Evolutionary conservation across 2,113 vertebrate species (phyloP).

Genomic region (Butastur rufipennis): DNA sequence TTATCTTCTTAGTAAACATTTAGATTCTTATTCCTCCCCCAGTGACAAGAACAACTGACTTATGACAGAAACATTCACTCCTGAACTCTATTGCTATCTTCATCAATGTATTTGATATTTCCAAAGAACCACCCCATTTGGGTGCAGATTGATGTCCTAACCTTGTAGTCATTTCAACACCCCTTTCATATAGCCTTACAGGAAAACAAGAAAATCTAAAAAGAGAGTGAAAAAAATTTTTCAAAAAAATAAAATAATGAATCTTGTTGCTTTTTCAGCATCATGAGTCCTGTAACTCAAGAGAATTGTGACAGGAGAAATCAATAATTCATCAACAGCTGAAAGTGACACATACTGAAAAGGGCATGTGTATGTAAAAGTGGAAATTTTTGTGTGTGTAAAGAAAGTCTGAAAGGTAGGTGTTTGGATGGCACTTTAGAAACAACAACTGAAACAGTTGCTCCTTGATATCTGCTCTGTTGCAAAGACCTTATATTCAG

Average conservation of each 20-base stretch:
- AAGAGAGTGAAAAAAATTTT: neutral
- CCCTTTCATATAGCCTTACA: neutral
- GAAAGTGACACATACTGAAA: conserved; percentile 21
- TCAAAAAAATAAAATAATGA: neutral
- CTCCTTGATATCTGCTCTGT: neutral
- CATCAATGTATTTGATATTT: neutral
- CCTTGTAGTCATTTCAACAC: neutral
- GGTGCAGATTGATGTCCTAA: neutral
- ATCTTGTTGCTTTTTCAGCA: conserved; percentile 9
- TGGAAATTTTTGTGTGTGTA: neutral
- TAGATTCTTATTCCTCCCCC: neutral
- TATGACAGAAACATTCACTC: neutral
- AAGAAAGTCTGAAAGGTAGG: neutral
- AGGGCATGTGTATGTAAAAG: conserved; percentile 22
- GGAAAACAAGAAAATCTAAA: neutral
- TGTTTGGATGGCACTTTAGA: neutral
- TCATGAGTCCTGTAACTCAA: conserved; percentile 3
- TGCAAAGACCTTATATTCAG: neutral
- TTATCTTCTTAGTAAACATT: neutral
- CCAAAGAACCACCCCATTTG: neutral
- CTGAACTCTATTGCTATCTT: neutral
- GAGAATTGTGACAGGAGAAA: conserved; percentile 42
- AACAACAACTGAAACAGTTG: neutral
- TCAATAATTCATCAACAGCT: conserved; percentile 60
- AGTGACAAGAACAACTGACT: neutral